phyloP scores from a whole-genome alignment of 2,888 invertebrate genomes.

The Napeogenes sylphis region DNA sequence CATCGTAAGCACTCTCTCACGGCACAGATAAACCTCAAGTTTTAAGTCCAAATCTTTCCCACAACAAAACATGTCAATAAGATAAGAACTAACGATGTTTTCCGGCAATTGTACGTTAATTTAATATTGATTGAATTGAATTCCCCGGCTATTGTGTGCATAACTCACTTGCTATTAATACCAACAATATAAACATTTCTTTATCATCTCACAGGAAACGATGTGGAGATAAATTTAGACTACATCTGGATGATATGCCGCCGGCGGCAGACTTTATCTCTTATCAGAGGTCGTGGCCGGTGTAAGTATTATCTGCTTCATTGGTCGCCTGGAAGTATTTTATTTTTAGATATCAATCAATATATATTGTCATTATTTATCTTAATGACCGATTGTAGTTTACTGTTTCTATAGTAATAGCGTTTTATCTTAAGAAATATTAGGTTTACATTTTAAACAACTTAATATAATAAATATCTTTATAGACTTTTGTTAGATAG shows the following conservation, averaged over 20 bases:
- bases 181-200: conserved; percentile 44
- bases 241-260: conserved; percentile 36
- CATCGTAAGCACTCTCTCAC: conserved; percentile 53
- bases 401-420: too few species aligned
- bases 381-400: too few species aligned
- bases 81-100: conserved; percentile 21
- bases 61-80: conserved; percentile 9
- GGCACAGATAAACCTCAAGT: conserved; percentile 18
- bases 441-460: too few species aligned
- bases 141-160: conserved; percentile 11
- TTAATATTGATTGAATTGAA: conserved; percentile 6
- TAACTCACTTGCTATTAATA: conserved; percentile 37
- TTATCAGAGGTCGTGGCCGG: conserved; percentile 48
- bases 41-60: conserved; percentile 16
- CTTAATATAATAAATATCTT: too few species aligned
- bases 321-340: conserved; percentile 24
- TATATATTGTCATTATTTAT: neutral
- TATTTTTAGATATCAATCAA: conserved; percentile 13
- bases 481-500: too few species aligned
- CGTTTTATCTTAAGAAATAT: too few species aligned
- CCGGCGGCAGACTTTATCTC: conserved; percentile 46
- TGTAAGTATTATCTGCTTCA: conserved; percentile 38
- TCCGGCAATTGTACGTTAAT: conserved; percentile 27
- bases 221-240: conserved; percentile 50
- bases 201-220: conserved; percentile 52